Percentiles rank a stretch among this genome's conserved stretches.
Conservation (phyloP, 2,113 vertebrate species). For the Pardalotus punctatus region DNA sequence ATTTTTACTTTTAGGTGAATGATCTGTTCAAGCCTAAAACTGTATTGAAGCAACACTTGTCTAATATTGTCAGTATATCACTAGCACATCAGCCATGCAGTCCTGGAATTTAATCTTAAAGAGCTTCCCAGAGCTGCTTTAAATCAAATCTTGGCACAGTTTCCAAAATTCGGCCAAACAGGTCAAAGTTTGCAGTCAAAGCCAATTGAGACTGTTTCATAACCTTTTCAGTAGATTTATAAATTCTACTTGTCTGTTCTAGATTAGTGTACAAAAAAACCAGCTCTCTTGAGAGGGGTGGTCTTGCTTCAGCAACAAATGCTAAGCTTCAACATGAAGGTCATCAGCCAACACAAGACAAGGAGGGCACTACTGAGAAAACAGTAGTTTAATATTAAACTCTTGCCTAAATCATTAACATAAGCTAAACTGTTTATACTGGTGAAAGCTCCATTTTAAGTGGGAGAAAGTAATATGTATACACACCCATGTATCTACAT, state of each 20-base stretch:
- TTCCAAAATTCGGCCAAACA: constrained; percentile 38
- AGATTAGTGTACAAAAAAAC: constrained; percentile 38
- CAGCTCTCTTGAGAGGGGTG: not conserved
- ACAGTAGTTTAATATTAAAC: not conserved
- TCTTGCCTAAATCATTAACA: not conserved
- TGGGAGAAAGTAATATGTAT: not conserved
- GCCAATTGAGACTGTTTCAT: constrained; percentile 56
- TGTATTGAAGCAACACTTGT: not conserved
- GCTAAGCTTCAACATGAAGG: not conserved
- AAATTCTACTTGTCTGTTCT: constrained; percentile 57
- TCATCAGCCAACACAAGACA: not conserved
- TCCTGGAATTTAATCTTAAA: constrained; percentile 29
- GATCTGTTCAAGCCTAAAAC: not conserved
- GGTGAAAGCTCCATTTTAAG: not conserved
- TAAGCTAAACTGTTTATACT: not conserved
- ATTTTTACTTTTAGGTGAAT: not conserved
- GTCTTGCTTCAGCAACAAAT: not conserved
- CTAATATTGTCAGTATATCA: not conserved
- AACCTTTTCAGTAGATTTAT: constrained; percentile 60
- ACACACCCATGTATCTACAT: not conserved
- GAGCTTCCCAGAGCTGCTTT: constrained; percentile 41
- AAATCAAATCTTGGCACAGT: constrained; percentile 53
- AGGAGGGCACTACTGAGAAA: not conserved
- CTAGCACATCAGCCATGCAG: constrained; percentile 36
- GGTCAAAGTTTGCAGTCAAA: constrained; percentile 65